Evolutionary conservation across 2,113 vertebrate species (phyloP), one percentile per base, ranked within the genome.

Genomic region (Indicator indicator): DNA sequence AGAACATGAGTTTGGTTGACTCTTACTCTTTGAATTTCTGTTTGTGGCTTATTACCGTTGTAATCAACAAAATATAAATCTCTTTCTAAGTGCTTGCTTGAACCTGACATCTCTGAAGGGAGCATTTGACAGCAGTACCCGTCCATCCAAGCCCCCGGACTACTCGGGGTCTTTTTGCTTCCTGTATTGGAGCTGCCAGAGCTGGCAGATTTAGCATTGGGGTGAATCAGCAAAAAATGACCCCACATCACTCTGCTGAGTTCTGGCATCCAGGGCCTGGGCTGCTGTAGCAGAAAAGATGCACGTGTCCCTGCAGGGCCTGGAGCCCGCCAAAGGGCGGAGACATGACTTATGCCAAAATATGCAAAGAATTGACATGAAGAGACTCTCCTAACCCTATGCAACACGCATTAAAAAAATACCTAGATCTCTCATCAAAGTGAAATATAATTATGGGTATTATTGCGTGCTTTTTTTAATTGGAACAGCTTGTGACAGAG

Each of bases 391-490:
- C 84, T 89, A 93, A 90, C 74, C 81, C 89, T 76, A 26, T 70
- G 40, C 65, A 95, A 67, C 62, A 12, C 6, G 36, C 81, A 40
- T 93, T 90, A 12, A 2, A 91, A 93, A 96, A 95, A 75, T 9
- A 89, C 89, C 94, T 96, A 94, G 94, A 96, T 96, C 95, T 93
- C 91, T 92, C 94, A 96, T 97, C 95, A 97, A 97, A 97, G 94
- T 19, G 70, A 96, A 93, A 72, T 50, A 27, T 94, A 96, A 97
- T 97, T 96, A 95, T 46, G 77, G 59, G 16, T 94, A 94, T 95
- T 96, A 95, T 21, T 93, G 71, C 92, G 73, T 97, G 74, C 95
- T 87, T 96, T 72, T 72, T 86, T 95, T 95, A 97, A 97, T 95
- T 97, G 91, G 74, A 96, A 59, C 67, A 46, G 93, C 86, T 95